Base-by-base conservation (phyloP, 2,797 vertebrate species). In the Thamnophis elegans region DNA sequence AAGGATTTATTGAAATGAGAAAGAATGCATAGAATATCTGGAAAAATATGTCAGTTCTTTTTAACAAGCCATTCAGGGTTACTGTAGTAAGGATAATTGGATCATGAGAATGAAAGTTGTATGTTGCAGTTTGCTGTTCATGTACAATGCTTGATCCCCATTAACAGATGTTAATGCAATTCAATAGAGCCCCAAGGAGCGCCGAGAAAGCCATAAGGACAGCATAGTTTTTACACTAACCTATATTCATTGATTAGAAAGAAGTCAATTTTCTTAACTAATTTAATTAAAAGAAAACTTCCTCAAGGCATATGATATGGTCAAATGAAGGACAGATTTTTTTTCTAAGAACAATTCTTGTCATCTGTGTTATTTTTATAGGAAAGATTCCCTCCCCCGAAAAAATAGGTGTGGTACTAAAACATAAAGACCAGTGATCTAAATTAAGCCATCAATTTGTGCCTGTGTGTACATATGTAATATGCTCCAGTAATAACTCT, bases 141-240 rank as follows among this genome's bases (percentile, higher is more conserved):
- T 55, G 32, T 59, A n/a, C 51, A 32, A 28, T 90, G 47, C 59
- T 56, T 88, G 89, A 88, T 56, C 53, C 53, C 85, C 28, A 92
- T 88, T 85, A 90, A 88, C 22, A 54, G 54, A 59, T 62, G 90
- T 92, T 92, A 92, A 82, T 62, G 53, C 68, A 89, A 86, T 85
- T 88, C 89, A 42, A 86, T 58, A 85, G 58, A 54, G 42, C 89
- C 87, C 62, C 0, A 28, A 92, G 88, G 93, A 92, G 47, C 42
- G 42, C 47, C 89, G 54, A 60, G 53, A 90, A 92, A 65, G 16
- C 51, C 58, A 53, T 59, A 88, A 51, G 32, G 55, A 90, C 82
- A 36, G 58, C 58, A 92, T 62, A 36, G 26, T 85, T 90, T 87
- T 86, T 59, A 85, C 56, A 88, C 58, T 88, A 56, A 65, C 58